Evolutionary conservation across 2,888 invertebrate species (phyloP), one percentile per base, ranked within the genome.

Genomic region (Arrhopalites spinosus): DNA sequence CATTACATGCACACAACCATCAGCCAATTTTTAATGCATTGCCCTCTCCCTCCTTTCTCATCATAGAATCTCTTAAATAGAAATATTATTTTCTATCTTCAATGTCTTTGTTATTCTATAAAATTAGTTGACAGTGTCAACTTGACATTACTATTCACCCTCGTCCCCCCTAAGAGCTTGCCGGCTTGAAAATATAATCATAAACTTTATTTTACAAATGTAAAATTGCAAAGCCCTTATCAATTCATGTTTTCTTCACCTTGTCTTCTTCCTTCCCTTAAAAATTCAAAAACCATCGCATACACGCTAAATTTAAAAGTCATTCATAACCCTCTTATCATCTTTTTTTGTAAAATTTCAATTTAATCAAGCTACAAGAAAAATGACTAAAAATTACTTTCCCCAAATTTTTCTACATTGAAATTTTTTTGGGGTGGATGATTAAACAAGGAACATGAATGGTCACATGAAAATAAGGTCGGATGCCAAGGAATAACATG

Each of bases 341-440:
- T 59, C 23, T 20, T 59, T n/a, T 25, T 13, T n/a, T 59, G 29
- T 17, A 25, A 29, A 63, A 63, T 25, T 63, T 63, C 63, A 63
- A 63, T 63, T 63, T 63, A 29, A 63, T 11, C 27, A 27, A 53
- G 29, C 53, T 23, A 50, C 53, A 69, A 69, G 53, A 69, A 47
- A 69, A 69, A 69, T 69, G 47, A 68, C 50, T 68, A 15, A 43
- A n/a, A 43, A 68, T 68, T 68, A 68, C 45, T 43, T 68, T 68
- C 27, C 23, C 45, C 25, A 47, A 43, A 15, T 2, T 3, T 50
- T 50, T 17, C n/a, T 17, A 5, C 50, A 50, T 13, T 15, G 45
- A 20, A 68, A 50, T 20, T 8, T 25, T 11, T 15, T 50, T 50
- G 17, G 15, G 50, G 15, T n/a, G 50, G 50, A 50, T 50, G 50